Evolutionary conservation across 1,140 invertebrate species (phyloP).

Genomic region (Sarcophaga peregrina): DNA sequence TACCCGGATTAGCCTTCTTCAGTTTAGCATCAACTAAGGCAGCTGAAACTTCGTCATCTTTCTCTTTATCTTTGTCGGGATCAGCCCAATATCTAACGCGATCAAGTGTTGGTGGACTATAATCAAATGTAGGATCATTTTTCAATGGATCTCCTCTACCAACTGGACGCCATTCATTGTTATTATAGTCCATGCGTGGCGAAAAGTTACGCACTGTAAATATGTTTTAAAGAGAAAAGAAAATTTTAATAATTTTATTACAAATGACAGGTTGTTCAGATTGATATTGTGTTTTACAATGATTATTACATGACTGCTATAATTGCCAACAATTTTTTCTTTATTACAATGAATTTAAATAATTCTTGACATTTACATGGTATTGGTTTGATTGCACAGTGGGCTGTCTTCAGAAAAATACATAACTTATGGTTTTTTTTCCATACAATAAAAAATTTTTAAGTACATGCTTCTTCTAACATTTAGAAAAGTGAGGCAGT

Average conservation of each 20-base stretch:
- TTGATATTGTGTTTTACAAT: conserved; percentile 41
- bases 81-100: conserved; percentile 81
- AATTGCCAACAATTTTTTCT: conserved; percentile 34
- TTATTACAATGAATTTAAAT: no score
- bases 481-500: no score
- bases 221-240: conserved; percentile 25
- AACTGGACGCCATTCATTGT: conserved; percentile 79
- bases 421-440: no score
- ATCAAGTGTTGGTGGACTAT: conserved; percentile 80
- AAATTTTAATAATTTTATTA: neutral
- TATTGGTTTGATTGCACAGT: neutral
- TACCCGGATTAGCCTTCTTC: conserved; percentile 56
- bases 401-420: neutral
- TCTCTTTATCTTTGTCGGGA: conserved; percentile 65
- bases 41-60: conserved; percentile 3
- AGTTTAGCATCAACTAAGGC: conserved; percentile 51
- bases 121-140: conserved; percentile 84
- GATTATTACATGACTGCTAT: conserved; percentile 47
- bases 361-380: no score
- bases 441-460: no score
- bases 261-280: neutral
- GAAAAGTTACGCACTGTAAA: conserved; percentile 48
- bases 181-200: conserved; percentile 61
- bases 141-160: conserved; percentile 81
- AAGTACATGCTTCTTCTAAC: no score